Base-by-base conservation (phyloP, 2,888 invertebrate species). In the Eupsilia transversa region DNA sequence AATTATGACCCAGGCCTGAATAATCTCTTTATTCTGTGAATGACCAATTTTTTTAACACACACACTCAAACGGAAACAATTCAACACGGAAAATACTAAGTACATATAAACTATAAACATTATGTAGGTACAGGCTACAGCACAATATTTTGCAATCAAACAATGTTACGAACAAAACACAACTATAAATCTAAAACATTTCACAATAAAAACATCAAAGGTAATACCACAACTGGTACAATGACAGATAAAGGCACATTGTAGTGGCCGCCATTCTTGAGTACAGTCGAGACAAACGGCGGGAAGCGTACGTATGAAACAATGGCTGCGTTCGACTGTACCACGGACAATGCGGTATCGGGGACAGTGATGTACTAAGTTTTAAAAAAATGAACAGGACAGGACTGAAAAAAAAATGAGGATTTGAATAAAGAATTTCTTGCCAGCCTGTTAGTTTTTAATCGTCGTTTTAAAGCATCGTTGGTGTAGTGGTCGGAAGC, bases 341-440 rank as follows among this genome's bases (percentile, higher is more conserved):
- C 82, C 20, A 10, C 63, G 65, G 71, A 86, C 81, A 86, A 85
- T 83, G 38, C 20, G n/a, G 60, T 87, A 87, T 87, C 60, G 77
- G 23, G 81, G 64, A 83, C 81, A 66, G 52, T 17, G 33, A n/a
- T 7, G 68, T 70, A 79, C 52, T n/a, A 61, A 68, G 43, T 61
- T 70, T 49, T 7, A 17, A 72, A 74, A 74, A 75, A 78, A 60
- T n/a, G 41, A 20, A 46, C 14, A 46, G 17, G 49, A 60, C 33
- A n/a, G 9, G 46, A 59, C 6, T 14, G 20, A 59, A 57, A 52
- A 12, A 33, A 59, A 60, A 65, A 60, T 14, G 30, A 43, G 38
- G 23, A 59, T 59, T 67, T 71, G 38, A 80, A 74, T 63, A 52
- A 66, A 78, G 56, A 66, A 66, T 54, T 17, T 61, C 33, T 65